Evolutionary conservation across 2,797 vertebrate genomes (phyloP), one percentile per base, ranked within the genome.

Genomic region (Ptychadena robeensis): DNA sequence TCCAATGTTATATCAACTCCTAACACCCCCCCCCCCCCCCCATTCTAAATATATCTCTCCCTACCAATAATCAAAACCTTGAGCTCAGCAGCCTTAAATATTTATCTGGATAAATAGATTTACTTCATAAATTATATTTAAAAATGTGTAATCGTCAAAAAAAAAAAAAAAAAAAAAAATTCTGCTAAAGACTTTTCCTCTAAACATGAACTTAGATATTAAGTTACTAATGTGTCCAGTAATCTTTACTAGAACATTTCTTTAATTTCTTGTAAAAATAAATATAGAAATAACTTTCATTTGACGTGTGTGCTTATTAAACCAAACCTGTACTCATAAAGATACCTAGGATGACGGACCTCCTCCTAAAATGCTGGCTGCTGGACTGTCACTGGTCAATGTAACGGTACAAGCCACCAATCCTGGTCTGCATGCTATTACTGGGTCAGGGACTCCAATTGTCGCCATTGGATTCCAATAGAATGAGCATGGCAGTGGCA

Each of bases 231-330:
- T 18, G 3, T 48, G 15, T 22, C 15, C 14, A 22, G 44, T 53
- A 53, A 53, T 9, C 44, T 53, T 53, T 53, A 3, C 15, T 48
- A 5, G 4, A 48, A 48, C 18, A 48, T 11, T n/a, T n/a, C n/a
- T n/a, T n/a, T n/a, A 48, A 18, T 53, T 6, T 18, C 18, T 53
- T 53, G 6, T 2, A 0, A 31, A 73, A 57, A 78, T 57, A 83
- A 79, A 83, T 73, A 59, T 27, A 78, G n/a, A 78, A 82, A 53
- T 14, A 14, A 83, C 34, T 22, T 53, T 53, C 22, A 53, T 5
- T 53, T 22, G 44, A 53, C n/a, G 1, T 35, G 11, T 27, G 44
- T 71, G 31, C 15, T 31, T n/a, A 69, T 44, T 9, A 11, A 6
- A 22, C 15, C 4, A 53, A 53, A 22, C 44, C 44, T 53, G 44